These are phyloP conservation scores for Sitophilus oryzae DNA, from an alignment of 1,140 invertebrate species.

Conservation along the genomic window DNA sequence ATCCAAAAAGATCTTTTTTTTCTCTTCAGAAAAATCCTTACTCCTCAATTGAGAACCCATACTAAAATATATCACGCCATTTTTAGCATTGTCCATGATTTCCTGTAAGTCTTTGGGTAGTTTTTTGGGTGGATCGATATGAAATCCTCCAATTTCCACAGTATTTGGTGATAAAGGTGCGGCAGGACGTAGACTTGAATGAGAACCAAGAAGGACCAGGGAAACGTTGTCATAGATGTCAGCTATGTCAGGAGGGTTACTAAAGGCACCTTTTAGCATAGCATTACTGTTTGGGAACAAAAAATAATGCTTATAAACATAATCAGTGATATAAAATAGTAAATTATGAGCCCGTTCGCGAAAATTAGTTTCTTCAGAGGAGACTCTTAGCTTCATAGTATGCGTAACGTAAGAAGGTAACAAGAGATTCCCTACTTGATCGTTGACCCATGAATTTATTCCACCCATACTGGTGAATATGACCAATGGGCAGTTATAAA, in stretches of 20 bases:
- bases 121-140: slow-evolving; percentile 41
- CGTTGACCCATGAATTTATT: slow-evolving; percentile 4
- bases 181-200: slow-evolving; percentile 49
- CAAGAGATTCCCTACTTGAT: slow-evolving; percentile 14
- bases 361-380: slow-evolving; percentile 3
- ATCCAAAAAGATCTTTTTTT: slow-evolving; percentile 36
- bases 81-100: slow-evolving; percentile 50
- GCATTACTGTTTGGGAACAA: slow-evolving; percentile 3
- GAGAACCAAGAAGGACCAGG: slow-evolving; percentile 52
- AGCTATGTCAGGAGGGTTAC: neutral
- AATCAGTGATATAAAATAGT: neutral
- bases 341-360: neutral
- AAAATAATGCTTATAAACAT: neutral
- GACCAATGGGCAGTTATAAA: slow-evolving; percentile 33
- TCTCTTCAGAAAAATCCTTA: slow-evolving; percentile 37
- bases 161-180: slow-evolving; percentile 52
- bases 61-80: slow-evolving; percentile 57
- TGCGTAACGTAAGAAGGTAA: slow-evolving; percentile 15
- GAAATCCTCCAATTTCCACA: slow-evolving; percentile 50
- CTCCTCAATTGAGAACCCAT: slow-evolving; percentile 48
- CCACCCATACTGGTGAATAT: slow-evolving; percentile 10
- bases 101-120: slow-evolving; percentile 48
- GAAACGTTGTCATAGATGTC: slow-evolving; percentile 42
- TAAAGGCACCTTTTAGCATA: slow-evolving; percentile 3
- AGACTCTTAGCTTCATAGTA: slow-evolving; percentile 2